Base-by-base conservation (phyloP, 2,113 vertebrate genomes). In the Cyanoramphus novaezelandiae region DNA sequence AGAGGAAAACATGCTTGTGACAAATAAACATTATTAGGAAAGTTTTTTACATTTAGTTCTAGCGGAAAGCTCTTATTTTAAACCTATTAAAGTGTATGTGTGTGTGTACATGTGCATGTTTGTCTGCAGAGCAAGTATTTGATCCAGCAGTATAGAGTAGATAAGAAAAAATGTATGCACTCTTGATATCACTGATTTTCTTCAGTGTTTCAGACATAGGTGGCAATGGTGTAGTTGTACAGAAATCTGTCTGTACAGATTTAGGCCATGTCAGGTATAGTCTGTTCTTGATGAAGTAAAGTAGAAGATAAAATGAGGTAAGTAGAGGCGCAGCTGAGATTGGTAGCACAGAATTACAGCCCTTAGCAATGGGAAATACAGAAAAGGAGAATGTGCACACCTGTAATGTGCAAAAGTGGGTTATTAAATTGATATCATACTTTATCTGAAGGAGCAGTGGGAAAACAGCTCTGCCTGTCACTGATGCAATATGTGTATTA, bases 261-360 rank as follows among this genome's bases (percentile, higher is more conserved):
- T 97, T 83, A 84, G 87, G 49, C 44, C 50, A 59, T 0, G n/a
- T 85, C 69, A 75, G 29, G 53, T 78, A 10, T 81, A 64, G 83
- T 69, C 67, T 63, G 49, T 87, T 87, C 78, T 68, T 92, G 64
- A 86, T 83, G 76, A 92, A 77, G 41, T 94, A 93, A 90, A 59
- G 60, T 6, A 9, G 41, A 90, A 64, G 53, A 80, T 47, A 91
- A 95, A 93, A 50, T 11, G 9, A 23, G 72, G 28, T 59, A 76
- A 15, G 71, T 63, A 71, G 68, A 96, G 24, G 37, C 1, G 4
- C n/a, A 78, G 20, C 12, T 35, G 52, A 68, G 76, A 53, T 50
- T 74, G 64, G 31, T 79, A 3, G 53, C 69, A 7, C 31, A 52
- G 29, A 18, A 67, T 78, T 79, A 29, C 33, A 83, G 87, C 13